Conservation (phyloP, 2,113 vertebrate genomes). For the Ranitomeya variabilis region DNA sequence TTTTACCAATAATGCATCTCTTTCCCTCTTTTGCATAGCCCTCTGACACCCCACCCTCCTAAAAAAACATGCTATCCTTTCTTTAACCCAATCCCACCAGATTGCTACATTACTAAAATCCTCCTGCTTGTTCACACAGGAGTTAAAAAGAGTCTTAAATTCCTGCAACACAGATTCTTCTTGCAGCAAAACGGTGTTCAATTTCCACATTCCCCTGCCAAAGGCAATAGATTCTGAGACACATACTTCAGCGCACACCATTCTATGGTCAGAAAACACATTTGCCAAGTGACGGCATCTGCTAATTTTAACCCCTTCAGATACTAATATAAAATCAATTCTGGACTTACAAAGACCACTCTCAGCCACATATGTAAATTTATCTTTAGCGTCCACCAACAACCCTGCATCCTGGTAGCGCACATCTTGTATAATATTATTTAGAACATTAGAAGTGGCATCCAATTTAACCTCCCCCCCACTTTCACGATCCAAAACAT, state of each 20-base stretch:
- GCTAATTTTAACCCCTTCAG: neutral
- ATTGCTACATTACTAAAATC: neutral
- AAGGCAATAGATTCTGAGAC: too few species aligned
- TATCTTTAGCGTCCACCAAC: neutral
- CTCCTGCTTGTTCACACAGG: neutral
- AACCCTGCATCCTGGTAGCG: neutral
- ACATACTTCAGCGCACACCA: too few species aligned
- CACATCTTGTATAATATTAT: neutral
- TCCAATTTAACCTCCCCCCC: neutral
- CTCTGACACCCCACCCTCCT: neutral
- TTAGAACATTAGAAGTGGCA: neutral
- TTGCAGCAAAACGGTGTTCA: neutral
- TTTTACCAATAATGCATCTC: neutral
- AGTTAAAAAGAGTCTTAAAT: neutral
- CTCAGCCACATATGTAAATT: neutral
- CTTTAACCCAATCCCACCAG: constrained; percentile 7
- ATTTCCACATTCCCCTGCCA: neutral
- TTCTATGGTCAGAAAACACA: neutral
- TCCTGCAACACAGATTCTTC: neutral
- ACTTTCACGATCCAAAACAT: neutral
- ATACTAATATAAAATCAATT: neutral
- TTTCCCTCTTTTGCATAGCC: neutral
- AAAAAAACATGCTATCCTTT: neutral
- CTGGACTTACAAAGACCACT: neutral
- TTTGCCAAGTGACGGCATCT: neutral